phyloP scores from a whole-genome alignment of 2,888 invertebrate species.

The Drosophila tanythrix region DNA sequence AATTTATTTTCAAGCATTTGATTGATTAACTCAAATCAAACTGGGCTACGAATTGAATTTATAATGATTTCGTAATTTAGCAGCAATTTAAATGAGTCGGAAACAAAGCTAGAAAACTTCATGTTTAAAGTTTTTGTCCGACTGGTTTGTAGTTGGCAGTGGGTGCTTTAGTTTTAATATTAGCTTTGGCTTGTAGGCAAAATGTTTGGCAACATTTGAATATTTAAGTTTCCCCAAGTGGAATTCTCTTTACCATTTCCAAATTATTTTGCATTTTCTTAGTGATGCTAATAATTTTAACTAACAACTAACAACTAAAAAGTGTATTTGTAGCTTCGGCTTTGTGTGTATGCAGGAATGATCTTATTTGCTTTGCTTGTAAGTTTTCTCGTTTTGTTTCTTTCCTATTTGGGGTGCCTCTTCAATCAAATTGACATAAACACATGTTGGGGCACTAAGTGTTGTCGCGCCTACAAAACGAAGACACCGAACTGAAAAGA shows the following conservation, averaged over 20 bases:
- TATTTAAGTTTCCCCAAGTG: background rate
- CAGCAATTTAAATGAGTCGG: constrained; percentile 59
- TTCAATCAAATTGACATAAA: constrained; percentile 78
- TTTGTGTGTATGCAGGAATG: background rate
- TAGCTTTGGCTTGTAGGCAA: background rate
- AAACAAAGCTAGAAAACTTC: constrained; percentile 11
- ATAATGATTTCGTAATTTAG: constrained; percentile 70
- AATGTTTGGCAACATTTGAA: background rate
- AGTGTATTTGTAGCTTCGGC: constrained; percentile 26
- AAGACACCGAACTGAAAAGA: constrained; percentile 4
- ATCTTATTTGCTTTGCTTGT: constrained; percentile 14
- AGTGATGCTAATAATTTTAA: background rate
- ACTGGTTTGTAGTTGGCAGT: background rate
- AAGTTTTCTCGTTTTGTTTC: constrained; percentile 22
- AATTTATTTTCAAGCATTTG: constrained; percentile 50
- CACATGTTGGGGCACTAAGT: constrained; percentile 74
- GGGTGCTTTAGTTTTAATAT: background rate
- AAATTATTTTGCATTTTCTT: background rate
- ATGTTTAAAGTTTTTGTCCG: background rate
- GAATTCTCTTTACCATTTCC: background rate
- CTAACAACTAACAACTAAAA: background rate
- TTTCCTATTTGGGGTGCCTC: constrained; percentile 40
- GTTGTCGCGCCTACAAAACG: constrained; percentile 61
- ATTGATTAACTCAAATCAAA: constrained; percentile 72
- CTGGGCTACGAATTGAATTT: constrained; percentile 73